Percentiles rank a stretch among this genome's conserved stretches.
Evolutionary conservation across 2,113 vertebrate species (phyloP).

Genomic region (Pseudonaja textilis): DNA sequence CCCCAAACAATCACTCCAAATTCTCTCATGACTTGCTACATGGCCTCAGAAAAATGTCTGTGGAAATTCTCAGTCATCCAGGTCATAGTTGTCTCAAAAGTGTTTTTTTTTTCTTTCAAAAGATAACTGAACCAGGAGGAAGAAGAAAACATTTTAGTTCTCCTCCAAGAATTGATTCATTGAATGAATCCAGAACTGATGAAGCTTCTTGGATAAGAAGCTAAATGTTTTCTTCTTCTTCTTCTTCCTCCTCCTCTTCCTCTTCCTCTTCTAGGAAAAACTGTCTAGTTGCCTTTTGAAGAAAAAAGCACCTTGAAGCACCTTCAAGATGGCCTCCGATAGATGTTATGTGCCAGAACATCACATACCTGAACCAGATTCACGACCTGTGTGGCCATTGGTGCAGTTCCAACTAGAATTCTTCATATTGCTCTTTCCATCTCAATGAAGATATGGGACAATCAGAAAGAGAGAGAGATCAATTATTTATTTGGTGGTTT

Average conservation of each 20-base stretch:
- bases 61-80: not conserved
- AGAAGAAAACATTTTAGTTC: not conserved
- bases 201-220: not conserved
- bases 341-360: not conserved
- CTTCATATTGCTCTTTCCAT: not conserved
- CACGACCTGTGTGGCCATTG: not conserved
- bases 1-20: not conserved
- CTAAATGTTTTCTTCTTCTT: not conserved
- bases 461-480: not conserved
- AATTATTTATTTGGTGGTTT: not conserved
- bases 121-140: not conserved
- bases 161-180: too few species aligned
- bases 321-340: not conserved
- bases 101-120: not conserved
- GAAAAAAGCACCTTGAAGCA: not conserved
- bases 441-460: not conserved
- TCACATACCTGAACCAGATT: not conserved
- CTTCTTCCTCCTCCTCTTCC: fast-evolving
- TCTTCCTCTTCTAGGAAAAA: not conserved
- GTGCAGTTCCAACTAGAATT: not conserved
- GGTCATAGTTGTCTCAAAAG: not conserved
- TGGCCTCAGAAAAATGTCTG: not conserved
- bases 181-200: not conserved
- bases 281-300: not conserved
- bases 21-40: not conserved